Evolutionary conservation across 2,888 invertebrate species (phyloP).

Genomic region (Pterostichus niger): DNA sequence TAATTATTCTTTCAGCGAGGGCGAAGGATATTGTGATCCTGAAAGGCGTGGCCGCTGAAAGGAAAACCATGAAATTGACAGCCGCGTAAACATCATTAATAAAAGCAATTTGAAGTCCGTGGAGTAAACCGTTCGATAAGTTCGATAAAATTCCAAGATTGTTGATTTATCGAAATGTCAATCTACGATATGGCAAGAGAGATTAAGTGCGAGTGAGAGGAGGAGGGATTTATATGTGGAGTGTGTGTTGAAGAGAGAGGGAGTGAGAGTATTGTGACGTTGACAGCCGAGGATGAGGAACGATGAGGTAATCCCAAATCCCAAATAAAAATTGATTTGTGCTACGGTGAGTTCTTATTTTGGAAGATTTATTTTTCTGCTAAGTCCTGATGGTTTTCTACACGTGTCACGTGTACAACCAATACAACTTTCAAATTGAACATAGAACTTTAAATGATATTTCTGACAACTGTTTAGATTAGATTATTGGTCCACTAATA

Average conservation of each 20-base stretch:
- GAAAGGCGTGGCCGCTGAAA: constrained; percentile 13
- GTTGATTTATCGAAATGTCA: constrained; percentile 65
- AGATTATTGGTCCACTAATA: no score
- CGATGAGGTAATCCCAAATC: constrained; percentile 53
- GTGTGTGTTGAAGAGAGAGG: constrained; percentile 11
- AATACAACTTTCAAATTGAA: no score
- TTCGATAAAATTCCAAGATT: constrained; percentile 61
- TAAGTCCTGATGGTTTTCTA: not conserved
- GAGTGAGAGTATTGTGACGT: constrained; percentile 37
- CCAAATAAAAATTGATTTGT: constrained; percentile 61
- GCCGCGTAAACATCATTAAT: constrained; percentile 61
- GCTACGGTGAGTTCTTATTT: constrained; percentile 53
- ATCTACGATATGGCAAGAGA: constrained; percentile 53
- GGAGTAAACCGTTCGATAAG: constrained; percentile 61
- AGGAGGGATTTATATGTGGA: not conserved
- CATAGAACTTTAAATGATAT: no score
- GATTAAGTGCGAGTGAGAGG: constrained; percentile 20
- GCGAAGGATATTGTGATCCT: not conserved
- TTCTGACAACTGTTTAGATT: no score
- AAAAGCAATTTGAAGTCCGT: constrained; percentile 57
- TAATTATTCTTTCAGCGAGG: constrained; percentile 46
- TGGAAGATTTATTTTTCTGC: constrained; percentile 44
- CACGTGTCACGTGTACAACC: no score
- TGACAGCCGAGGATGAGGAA: constrained; percentile 51
- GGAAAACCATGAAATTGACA: constrained; percentile 46